Evolutionary conservation across 2,113 vertebrate species (phyloP).

Genomic region (Apeltes quadracus): DNA sequence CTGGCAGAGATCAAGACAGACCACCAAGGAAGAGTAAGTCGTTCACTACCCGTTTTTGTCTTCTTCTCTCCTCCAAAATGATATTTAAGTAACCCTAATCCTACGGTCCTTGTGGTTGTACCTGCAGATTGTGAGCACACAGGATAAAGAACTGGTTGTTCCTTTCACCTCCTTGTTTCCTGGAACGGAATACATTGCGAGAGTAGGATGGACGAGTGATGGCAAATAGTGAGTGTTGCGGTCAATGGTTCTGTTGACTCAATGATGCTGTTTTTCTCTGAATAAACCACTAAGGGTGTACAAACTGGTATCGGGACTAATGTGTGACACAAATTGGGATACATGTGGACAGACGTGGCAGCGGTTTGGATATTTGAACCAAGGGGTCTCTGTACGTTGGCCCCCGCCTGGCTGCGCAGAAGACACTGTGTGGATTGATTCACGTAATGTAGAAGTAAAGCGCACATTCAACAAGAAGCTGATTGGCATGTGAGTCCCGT

Average conservation of each 20-base stretch:
- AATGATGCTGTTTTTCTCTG: conserved; percentile 3
- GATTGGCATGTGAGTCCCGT: background rate
- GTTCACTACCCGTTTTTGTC: background rate
- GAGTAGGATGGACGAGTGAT: conserved; percentile 94
- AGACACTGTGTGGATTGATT: background rate
- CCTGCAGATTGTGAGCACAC: conserved; percentile 84
- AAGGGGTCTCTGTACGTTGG: background rate
- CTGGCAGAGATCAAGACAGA: conserved; percentile 90
- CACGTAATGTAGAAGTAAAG: background rate
- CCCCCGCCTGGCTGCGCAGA: background rate
- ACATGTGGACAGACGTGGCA: background rate
- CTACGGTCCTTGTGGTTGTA: conserved; percentile 25
- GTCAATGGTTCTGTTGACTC: background rate
- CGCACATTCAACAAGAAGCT: no score
- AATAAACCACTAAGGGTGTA: background rate
- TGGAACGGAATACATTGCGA: conserved; percentile 90
- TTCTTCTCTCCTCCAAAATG: background rate
- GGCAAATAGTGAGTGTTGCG: conserved; percentile 87
- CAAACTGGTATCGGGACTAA: background rate
- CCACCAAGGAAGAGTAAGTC: conserved; percentile 86
- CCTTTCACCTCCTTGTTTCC: conserved; percentile 90
- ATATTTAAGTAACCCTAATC: background rate
- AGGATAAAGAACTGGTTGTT: conserved; percentile 90
- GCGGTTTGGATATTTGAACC: background rate
- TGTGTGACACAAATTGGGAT: background rate